Base-by-base conservation (phyloP, 2,113 vertebrate species). In the Nibea albiflora region DNA sequence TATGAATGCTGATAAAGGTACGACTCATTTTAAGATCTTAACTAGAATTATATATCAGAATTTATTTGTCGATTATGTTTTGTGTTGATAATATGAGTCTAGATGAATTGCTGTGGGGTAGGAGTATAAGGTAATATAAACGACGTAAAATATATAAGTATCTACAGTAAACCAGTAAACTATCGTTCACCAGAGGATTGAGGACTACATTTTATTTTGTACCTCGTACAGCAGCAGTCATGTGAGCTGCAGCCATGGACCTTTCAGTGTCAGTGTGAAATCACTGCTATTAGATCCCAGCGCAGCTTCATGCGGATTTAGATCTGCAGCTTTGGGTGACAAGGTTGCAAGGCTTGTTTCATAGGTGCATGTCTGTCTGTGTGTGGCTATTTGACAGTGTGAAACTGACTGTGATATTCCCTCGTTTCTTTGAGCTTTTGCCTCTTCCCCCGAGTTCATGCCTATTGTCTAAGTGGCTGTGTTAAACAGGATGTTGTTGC, bases 391-490 rank as follows among this genome's bases (percentile, higher is more conserved):
- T 68, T 89, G 81, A 78, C 84, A 77, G 87, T 86, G 79, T 91
- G 77, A 89, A 87, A 87, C 83, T 81, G 46, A n/a, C 26, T 44
- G 60, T 81, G 74, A 87, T 83, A 69, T 85, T 61, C 62, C 67
- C 58, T 57, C 84, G 88, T 89, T 73, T 81, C 56, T 82, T 46
- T 83, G 69, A 87, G 87, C 83, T 84, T 85, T 80, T 61, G 57
- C 81, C 77, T 85, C 78, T 74, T 81, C 64, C 62, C 64, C 70
- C 53, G 62, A 44, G 78, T 67, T 82, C 74, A 75, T 52, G 63
- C 76, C 76, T 88, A 50, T 89, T 92, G 88, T 91, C 81, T 93
- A 68, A 89, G 81, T 86, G 75, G 81, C 85, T 90, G 85, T 89
- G 90, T 91, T 93, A 83, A 76, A 87, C 83, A 90, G 87, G 86